Percentiles rank a stretch among this genome's conserved stretches.
These are phyloP conservation scores for Acanthococcus lagerstroemiae DNA, from an alignment of 2,888 invertebrate species.

Conservation along the genomic window DNA sequence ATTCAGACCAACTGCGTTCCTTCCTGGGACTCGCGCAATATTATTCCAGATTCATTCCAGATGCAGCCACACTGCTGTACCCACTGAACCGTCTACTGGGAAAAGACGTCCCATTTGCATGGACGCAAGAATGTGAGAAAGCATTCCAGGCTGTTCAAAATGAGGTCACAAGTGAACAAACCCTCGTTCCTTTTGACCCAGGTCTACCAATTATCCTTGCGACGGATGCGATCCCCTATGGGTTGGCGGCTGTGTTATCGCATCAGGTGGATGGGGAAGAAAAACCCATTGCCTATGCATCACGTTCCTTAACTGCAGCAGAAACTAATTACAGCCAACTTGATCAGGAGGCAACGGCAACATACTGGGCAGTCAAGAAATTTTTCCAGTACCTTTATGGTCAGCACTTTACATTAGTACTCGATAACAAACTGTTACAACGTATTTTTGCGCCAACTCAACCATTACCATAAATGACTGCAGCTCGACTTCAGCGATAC, in stretches of 20 bases:
- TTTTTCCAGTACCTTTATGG: conserved; percentile 17
- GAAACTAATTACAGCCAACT: conserved; percentile 32
- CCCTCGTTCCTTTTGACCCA: conserved; percentile 35
- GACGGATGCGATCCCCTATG: conserved; percentile 33
- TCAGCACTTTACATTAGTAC: not conserved
- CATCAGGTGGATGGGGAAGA: conserved; percentile 31
- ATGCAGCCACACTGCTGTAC: not conserved
- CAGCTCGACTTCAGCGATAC: conserved; percentile 36
- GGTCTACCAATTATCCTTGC: conserved; percentile 30
- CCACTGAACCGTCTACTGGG: no score
- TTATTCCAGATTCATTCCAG: conserved; percentile 32
- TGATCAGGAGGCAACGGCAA: conserved; percentile 33
- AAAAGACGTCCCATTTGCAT: conserved; percentile 32
- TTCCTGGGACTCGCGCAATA: conserved; percentile 38
- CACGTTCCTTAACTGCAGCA: conserved; percentile 30
- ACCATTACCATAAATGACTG: conserved; percentile 33
- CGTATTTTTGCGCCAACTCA: not conserved
- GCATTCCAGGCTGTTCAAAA: conserved; percentile 31
- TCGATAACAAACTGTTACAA: conserved; percentile 9
- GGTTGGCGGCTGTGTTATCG: conserved; percentile 30
- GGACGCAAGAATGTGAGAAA: conserved; percentile 32
- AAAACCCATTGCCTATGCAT: conserved; percentile 32
- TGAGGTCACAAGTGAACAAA: conserved; percentile 18
- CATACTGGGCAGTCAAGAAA: conserved; percentile 28
- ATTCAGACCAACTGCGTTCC: conserved; percentile 37